Conservation (phyloP, 2,888 invertebrate genomes). For the Torymus texanus region DNA sequence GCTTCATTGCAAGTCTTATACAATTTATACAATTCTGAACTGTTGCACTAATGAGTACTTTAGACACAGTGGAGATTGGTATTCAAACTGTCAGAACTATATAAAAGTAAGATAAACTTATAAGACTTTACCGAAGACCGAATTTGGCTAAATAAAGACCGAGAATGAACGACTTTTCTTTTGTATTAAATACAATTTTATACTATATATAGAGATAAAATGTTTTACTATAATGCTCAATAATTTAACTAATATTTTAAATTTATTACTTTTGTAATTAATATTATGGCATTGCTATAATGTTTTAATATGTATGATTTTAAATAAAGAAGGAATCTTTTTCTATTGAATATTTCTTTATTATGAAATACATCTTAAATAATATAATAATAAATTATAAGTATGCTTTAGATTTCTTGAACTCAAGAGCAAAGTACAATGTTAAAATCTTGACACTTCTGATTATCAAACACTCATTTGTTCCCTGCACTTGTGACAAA, state of each 20-base stretch:
- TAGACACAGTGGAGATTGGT: no score
- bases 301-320: slow-evolving; percentile 13
- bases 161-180: no score
- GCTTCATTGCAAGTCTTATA: no score
- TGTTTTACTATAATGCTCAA: no score
- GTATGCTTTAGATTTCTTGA: slow-evolving; percentile 16
- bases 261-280: neutral
- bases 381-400: slow-evolving; percentile 28
- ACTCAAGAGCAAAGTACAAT: slow-evolving; percentile 34
- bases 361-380: slow-evolving; percentile 42
- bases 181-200: no score
- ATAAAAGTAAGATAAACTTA: no score
- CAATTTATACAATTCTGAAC: no score
- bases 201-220: no score
- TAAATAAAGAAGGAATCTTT: slow-evolving; percentile 20
- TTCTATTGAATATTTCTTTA: slow-evolving; percentile 43
- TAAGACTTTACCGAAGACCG: no score
- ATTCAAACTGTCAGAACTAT: no score
- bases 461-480: slow-evolving; percentile 22
- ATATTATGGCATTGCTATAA: neutral
- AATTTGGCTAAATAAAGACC: no score
- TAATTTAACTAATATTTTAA: neutral
- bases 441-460: slow-evolving; percentile 16
- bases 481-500: slow-evolving; percentile 15
- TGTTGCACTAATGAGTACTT: no score